Base-by-base conservation (phyloP, 2,113 vertebrate species). In the Egretta garzetta region DNA sequence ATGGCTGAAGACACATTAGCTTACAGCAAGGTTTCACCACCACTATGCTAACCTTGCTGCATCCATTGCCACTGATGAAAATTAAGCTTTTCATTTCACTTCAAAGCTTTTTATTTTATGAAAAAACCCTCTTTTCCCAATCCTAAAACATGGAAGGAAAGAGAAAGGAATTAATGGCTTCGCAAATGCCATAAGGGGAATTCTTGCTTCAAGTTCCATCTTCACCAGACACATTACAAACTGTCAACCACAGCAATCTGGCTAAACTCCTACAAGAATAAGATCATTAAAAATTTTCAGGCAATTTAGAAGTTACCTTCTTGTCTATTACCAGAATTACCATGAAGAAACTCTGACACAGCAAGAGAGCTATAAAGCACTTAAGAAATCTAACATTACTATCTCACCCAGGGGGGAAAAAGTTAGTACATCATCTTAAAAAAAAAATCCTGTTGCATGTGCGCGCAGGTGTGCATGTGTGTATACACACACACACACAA, bases 401-500 rank as follows among this genome's bases (percentile, higher is more conserved):
- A 45, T 12, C 41, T 62, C 41, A 82, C 1, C 20, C 6, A 33
- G 10, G 35, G 35, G 53, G 49, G 27, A 79, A 84, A 64, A 55
- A 4, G 12, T 39, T 33, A 70, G 32, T 12, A n/a, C 3, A 8
- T 14, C 7, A 33, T 27, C 59, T 58, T 37, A 66, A 37, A 64
- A 55, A 59, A 75, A 62, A 33, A 3, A 35, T 33, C 39, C 22
- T 21, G 35, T 0, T 23, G 39, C 55, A 28, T 0, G 12, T 24
- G 8, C 6, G 27, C 30, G 10, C 14, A 6, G 9, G 12, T 7
- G 4, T 17, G 16, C 37, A 6, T 8, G 3, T 0, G 1, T 6
- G 8, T 1, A 23, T n/a, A 24, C 8, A 21, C 2, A 39, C 9
- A 47, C 8, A 59, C 9, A 17, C 37, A n/a, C 6, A n/a, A 7